Evolutionary conservation across 2,888 invertebrate species (phyloP), one percentile per base, ranked within the genome.

Genomic region (Eueremaeus valkanovi): DNA sequence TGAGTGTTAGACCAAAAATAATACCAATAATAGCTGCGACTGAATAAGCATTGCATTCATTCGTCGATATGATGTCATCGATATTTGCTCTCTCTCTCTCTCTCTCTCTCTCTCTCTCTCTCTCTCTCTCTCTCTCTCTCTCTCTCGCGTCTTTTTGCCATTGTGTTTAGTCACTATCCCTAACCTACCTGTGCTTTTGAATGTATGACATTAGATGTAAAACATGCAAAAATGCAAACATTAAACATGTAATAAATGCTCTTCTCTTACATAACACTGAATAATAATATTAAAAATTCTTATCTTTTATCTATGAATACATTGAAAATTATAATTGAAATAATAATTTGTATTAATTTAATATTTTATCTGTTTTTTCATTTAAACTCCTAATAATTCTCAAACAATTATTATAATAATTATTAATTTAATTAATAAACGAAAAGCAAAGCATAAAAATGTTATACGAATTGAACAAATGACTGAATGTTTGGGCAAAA

Each of bases 371-470:
- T 45, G 9, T 45, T 11, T 6, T 16, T 18, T 45, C 36, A 36
- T 36, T 51, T 3, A 55, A 24, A 55, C 24, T 18, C 21, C 3
- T 9, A 55, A 9, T 55, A 55, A 24, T 42, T 42, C 11, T 42
- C 42, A 42, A 42, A 11, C 42, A 42, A 42, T 42, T 9, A 27
- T 16, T 55, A 9, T 9, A 21, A 9, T 27, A 9, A 24, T 21
- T 27, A 63, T 63, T n/a, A 63, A 21, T n/a, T 63, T 27, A 63
- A 63, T 63, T 63, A 36, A 63, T 63, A 21, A 55, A 33, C 29
- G 18, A n/a, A 33, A 36, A n/a, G 3, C n/a, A 18, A 21, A n/a
- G n/a, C n/a, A n/a, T n/a, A n/a, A n/a, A n/a, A n/a, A n/a, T 36
- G n/a, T 33, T 5, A 18, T 21, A 36, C 5, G n/a, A 63, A 55